Conservation (phyloP, 2,797 vertebrate species). For the Parauchenoglanis punctatus region DNA sequence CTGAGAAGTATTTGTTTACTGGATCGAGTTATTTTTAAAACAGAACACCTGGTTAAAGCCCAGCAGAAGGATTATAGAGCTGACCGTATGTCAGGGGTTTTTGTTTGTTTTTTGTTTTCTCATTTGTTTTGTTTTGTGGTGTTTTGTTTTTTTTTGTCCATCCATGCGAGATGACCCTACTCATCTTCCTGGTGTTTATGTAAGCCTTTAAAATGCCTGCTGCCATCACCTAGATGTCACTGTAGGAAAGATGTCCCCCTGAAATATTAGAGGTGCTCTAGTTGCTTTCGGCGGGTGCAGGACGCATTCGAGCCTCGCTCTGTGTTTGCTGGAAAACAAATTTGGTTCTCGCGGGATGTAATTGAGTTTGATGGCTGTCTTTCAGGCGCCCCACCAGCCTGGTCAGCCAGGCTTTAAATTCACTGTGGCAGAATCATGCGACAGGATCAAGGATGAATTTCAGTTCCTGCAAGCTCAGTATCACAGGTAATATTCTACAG, state of each 20-base stretch:
- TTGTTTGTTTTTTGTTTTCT: neutral
- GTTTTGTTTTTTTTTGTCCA: constrained; percentile 21
- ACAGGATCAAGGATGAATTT: constrained; percentile 96
- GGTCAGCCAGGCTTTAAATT: constrained; percentile 96
- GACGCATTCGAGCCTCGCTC: constrained; percentile 56
- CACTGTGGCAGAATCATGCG: constrained; percentile 93
- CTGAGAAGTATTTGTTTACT: constrained; percentile 16
- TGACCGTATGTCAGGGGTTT: neutral
- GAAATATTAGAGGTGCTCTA: constrained; percentile 49
- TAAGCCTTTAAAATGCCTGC: constrained; percentile 40
- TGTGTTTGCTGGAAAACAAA: constrained; percentile 58
- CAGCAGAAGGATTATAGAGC: neutral
- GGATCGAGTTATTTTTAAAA: neutral
- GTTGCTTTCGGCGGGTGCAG: constrained; percentile 43
- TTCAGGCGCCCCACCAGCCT: constrained; percentile 91
- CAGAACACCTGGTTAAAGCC: constrained; percentile 32
- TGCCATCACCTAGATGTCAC: constrained; percentile 49
- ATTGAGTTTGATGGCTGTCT: constrained; percentile 59
- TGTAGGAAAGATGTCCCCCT: constrained; percentile 48
- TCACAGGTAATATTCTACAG: constrained; percentile 84
- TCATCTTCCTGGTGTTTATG: constrained; percentile 45
- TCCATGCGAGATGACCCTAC: constrained; percentile 44
- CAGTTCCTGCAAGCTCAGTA: constrained; percentile 96
- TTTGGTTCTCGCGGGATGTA: constrained; percentile 56
- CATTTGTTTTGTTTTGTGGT: neutral